Evolutionary conservation across 2,113 vertebrate species (phyloP).

Genomic region (Daboia siamensis): DNA sequence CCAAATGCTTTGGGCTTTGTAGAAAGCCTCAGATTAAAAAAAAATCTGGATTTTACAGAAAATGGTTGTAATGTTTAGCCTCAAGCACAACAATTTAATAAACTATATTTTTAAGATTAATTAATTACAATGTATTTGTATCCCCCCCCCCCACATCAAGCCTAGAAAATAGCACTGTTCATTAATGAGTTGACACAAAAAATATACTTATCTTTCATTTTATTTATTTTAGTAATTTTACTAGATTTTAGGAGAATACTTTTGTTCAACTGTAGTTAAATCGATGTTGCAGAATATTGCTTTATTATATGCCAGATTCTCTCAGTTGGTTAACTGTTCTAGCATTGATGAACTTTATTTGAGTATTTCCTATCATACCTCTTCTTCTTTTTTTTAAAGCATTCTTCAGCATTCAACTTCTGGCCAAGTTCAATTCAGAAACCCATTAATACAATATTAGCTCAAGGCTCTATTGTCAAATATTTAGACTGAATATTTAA

Average conservation of each 20-base stretch:
- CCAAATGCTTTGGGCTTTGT: background rate
- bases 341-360: background rate
- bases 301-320: background rate
- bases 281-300: background rate
- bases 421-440: background rate
- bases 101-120: background rate
- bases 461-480: background rate
- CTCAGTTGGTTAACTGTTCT: background rate
- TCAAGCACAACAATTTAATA: background rate
- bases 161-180: background rate
- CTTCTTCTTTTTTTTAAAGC: background rate
- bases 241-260: background rate
- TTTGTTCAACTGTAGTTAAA: background rate
- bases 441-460: background rate
- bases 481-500: background rate
- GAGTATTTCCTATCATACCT: background rate
- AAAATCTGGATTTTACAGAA: background rate
- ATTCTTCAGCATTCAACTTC: too few relatives aligned
- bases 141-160: too few relatives aligned
- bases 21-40: too few relatives aligned
- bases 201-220: background rate
- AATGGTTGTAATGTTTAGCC: background rate
- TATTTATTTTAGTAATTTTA: background rate
- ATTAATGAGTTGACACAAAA: background rate
- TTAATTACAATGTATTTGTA: background rate